Percentiles rank a stretch among this genome's conserved stretches.
phyloP scores from a whole-genome alignment of 1,140 invertebrate species.

The Phortica variegata region DNA sequence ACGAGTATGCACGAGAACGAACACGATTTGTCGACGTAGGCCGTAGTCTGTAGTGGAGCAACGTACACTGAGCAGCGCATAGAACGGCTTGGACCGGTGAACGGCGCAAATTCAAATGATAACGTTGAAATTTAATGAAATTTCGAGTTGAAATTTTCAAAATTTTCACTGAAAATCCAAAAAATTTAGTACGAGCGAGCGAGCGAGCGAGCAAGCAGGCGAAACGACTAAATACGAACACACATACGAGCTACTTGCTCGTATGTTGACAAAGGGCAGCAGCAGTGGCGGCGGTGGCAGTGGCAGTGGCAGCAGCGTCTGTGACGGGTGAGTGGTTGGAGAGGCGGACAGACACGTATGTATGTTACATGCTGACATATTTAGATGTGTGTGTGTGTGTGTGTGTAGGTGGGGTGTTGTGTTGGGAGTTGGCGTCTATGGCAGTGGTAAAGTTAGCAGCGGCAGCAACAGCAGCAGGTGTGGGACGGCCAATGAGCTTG shows the following conservation, averaged over 20 bases:
- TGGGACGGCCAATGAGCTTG: too few relatives aligned
- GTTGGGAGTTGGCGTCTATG: too few relatives aligned
- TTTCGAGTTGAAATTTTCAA: constrained; percentile 43
- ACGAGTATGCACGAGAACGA: too few relatives aligned
- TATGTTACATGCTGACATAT: background rate
- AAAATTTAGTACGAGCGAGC: too few relatives aligned
- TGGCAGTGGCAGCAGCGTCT: constrained; percentile 12
- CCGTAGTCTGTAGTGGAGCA: too few relatives aligned
- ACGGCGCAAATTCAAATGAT: constrained; percentile 55
- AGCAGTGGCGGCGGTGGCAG: constrained; percentile 4
- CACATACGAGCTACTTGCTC: too few relatives aligned
- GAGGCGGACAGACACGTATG: background rate
- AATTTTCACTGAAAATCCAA: constrained; percentile 48
- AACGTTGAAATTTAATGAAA: constrained; percentile 32
- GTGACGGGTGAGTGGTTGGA: constrained; percentile 11
- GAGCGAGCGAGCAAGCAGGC: too few relatives aligned
- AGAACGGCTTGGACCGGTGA: constrained; percentile 38
- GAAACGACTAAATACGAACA: too few relatives aligned
- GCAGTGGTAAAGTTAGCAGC: too few relatives aligned
- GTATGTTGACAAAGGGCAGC: background rate
- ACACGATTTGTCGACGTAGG: too few relatives aligned
- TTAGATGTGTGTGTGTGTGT: background rate
- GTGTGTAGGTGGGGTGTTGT: background rate
- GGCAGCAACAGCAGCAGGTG: too few relatives aligned
- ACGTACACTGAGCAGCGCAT: background rate